phyloP scores from a whole-genome alignment of 2,888 invertebrate genomes.

The Horisme vitalbata region DNA sequence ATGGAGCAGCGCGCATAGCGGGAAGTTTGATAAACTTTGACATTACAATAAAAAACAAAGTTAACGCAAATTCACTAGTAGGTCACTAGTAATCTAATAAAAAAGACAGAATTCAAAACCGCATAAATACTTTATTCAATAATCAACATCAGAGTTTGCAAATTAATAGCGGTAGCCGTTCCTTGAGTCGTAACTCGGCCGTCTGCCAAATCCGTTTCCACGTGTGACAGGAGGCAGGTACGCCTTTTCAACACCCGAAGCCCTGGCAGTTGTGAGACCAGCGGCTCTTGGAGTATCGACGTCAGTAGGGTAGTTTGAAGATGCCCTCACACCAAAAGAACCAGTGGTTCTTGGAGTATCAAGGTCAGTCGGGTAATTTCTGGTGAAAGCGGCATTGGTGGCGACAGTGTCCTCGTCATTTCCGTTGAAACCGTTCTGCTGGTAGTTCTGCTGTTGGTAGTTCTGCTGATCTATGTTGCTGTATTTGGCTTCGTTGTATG shows the following conservation, averaged over 20 bases:
- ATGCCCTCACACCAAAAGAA: too few relatives aligned
- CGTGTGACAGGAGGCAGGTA: conserved; percentile 54
- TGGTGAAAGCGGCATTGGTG: conserved; percentile 48
- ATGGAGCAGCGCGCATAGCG: too few relatives aligned
- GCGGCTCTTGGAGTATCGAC: conserved; percentile 8
- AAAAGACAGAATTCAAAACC: conserved; percentile 5
- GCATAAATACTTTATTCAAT: conserved; percentile 32
- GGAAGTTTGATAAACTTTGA: too few relatives aligned
- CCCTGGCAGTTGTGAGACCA: too few relatives aligned
- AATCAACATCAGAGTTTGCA: conserved; percentile 13
- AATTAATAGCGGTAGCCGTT: conserved; percentile 47
- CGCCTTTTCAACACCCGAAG: conserved; percentile 39
- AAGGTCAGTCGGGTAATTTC: conserved; percentile 18
- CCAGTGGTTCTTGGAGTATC: conserved; percentile 5
- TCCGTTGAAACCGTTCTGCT: conserved; percentile 13
- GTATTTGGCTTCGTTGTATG: conserved; percentile 67
- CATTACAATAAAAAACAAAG: too few relatives aligned
- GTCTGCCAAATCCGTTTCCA: conserved; percentile 36
- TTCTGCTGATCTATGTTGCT: conserved; percentile 22
- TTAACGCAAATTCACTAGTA: too few relatives aligned
- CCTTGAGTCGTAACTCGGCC: conserved; percentile 47
- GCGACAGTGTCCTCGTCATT: conserved; percentile 51
- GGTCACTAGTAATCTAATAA: too few relatives aligned
- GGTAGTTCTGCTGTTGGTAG: conserved; percentile 27
- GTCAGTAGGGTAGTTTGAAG: conserved; percentile 11